Percentiles rank a stretch among this genome's conserved stretches.
Conservation (phyloP, 2,797 vertebrate genomes). For the Delichon dasypus region DNA sequence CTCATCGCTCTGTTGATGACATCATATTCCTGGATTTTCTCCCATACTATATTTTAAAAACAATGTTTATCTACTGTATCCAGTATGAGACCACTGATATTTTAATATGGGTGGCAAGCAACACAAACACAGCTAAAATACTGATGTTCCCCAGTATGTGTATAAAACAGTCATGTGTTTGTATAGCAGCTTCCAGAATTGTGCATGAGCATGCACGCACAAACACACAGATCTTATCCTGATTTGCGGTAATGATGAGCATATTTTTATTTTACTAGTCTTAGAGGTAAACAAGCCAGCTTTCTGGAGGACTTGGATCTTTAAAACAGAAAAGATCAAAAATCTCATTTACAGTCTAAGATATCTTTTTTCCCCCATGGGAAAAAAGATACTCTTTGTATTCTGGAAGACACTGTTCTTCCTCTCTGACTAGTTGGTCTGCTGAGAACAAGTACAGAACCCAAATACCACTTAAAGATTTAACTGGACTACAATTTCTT, state of each 20-base stretch:
- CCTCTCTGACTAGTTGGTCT: neutral
- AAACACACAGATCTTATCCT: neutral
- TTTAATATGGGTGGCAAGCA: constrained; percentile 4
- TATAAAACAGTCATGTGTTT: constrained; percentile 2
- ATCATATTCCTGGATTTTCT: constrained; percentile 53
- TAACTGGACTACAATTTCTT: neutral
- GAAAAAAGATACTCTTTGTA: neutral
- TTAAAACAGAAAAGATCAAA: neutral
- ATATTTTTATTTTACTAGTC: neutral
- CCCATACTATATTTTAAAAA: neutral
- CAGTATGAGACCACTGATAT: neutral
- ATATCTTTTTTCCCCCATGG: neutral
- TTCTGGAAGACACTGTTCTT: neutral
- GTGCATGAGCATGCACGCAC: neutral
- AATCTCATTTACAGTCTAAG: neutral
- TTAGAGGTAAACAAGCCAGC: neutral
- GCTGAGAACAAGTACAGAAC: neutral
- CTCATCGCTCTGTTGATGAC: constrained; percentile 53
- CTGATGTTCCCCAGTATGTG: neutral
- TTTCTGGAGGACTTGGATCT: neutral
- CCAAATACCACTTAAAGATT: neutral
- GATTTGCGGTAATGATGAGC: rapidly evolving
- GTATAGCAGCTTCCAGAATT: neutral
- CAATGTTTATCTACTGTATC: neutral
- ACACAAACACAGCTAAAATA: neutral